Evolutionary conservation across 2,797 vertebrate species (phyloP).

Genomic region (Cyprinella venusta): DNA sequence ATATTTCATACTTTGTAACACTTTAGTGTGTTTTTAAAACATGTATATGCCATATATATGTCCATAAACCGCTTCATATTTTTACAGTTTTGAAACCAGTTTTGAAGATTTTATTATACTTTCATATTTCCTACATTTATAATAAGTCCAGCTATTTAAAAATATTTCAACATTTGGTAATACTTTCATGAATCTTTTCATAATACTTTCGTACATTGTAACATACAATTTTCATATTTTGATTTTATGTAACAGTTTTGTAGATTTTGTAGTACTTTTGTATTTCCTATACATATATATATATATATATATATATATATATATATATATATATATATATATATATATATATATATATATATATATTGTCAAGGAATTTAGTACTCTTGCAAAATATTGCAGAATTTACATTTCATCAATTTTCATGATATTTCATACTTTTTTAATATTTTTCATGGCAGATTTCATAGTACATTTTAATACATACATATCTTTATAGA

Average conservation of each 20-base stretch:
- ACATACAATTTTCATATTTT: background rate
- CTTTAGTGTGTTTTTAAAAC: too few species aligned
- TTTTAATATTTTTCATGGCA: background rate
- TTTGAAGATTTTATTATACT: background rate
- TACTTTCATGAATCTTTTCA: background rate
- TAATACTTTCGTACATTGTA: background rate
- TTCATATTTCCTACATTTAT: background rate
- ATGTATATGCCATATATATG: background rate
- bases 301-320: too few species aligned
- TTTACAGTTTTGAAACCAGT: background rate
- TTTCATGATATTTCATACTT: background rate
- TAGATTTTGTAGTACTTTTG: background rate
- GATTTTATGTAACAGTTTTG: background rate
- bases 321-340: too few species aligned
- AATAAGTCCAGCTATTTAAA: background rate
- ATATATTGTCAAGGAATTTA: too few species aligned
- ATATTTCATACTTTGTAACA: background rate
- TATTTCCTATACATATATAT: background rate
- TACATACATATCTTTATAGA: background rate
- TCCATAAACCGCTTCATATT: background rate
- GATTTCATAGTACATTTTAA: background rate
- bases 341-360: too few species aligned
- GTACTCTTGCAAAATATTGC: background rate
- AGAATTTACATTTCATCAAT: background rate
- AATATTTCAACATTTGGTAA: background rate